Conservation (phyloP, 2,888 invertebrate species). For the Dilophus febrilis region DNA sequence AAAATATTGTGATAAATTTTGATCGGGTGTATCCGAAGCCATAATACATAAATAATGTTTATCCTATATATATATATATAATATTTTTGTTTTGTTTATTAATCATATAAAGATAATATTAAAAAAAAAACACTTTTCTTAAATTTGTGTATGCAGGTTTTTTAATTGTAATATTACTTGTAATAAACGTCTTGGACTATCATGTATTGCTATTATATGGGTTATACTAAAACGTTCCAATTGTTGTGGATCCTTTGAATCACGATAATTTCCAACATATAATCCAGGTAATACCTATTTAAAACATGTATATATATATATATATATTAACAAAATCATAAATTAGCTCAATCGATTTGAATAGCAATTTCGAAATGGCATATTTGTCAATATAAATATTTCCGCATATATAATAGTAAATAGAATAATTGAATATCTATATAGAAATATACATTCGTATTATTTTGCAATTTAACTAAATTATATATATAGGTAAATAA, state of each 20-base stretch:
- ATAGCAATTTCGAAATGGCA: no score
- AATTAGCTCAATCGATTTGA: no score
- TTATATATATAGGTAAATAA: no score
- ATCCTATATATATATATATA: conserved; percentile 42
- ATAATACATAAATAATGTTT: conserved; percentile 89
- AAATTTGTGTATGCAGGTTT: not conserved
- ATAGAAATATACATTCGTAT: no score
- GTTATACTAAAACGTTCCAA: conserved; percentile 80
- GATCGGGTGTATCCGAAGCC: conserved; percentile 90
- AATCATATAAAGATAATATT: not conserved
- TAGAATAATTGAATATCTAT: no score
- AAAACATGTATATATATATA: no score
- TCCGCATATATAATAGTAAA: no score
- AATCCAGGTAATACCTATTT: conserved; percentile 82
- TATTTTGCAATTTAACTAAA: no score
- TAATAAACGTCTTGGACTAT: conserved; percentile 74
- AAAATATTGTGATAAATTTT: conserved; percentile 87
- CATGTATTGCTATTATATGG: conserved; percentile 90
- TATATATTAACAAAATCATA: no score
- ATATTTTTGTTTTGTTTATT: not conserved
- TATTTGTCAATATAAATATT: no score
- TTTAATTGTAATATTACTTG: no score
- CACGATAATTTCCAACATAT: conserved; percentile 89
- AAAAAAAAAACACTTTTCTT: not conserved
- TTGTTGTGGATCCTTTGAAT: conserved; percentile 83